Evolutionary conservation across 2,113 vertebrate species (phyloP).

Genomic region (Pterocles orientalis): DNA sequence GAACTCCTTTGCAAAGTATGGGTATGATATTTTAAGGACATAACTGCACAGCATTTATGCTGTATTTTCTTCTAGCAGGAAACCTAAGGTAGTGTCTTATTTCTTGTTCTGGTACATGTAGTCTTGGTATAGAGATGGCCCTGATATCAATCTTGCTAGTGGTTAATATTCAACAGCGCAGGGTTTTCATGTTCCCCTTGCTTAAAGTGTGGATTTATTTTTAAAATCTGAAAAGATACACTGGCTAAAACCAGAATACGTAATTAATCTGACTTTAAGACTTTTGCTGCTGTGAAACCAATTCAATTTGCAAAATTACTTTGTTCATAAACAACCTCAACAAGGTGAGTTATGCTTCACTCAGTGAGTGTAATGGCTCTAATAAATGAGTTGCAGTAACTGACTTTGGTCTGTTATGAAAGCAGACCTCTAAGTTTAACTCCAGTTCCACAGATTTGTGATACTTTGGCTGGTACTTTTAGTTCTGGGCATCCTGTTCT

Average conservation of each 20-base stretch:
- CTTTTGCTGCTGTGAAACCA: not conserved
- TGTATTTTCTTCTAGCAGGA: not conserved
- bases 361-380: not conserved
- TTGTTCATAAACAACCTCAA: not conserved
- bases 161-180: not conserved
- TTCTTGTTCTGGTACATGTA: not conserved
- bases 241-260: no score
- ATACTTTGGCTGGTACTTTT: not conserved
- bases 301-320: not conserved
- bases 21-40: not conserved
- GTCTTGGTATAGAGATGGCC: not conserved
- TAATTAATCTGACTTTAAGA: not conserved
- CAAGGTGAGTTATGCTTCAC: not conserved
- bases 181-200: not conserved
- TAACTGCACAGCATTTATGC: not conserved
- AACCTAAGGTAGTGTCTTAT: not conserved
- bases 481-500: not conserved
- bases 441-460: not conserved
- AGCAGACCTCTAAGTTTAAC: not conserved
- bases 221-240: not conserved
- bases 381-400: not conserved
- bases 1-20: not conserved
- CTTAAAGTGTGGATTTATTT: not conserved
- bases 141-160: not conserved
- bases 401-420: not conserved